Evolutionary conservation across 1,140 invertebrate genomes (phyloP).

Genomic region (Drosophila aff.): DNA sequence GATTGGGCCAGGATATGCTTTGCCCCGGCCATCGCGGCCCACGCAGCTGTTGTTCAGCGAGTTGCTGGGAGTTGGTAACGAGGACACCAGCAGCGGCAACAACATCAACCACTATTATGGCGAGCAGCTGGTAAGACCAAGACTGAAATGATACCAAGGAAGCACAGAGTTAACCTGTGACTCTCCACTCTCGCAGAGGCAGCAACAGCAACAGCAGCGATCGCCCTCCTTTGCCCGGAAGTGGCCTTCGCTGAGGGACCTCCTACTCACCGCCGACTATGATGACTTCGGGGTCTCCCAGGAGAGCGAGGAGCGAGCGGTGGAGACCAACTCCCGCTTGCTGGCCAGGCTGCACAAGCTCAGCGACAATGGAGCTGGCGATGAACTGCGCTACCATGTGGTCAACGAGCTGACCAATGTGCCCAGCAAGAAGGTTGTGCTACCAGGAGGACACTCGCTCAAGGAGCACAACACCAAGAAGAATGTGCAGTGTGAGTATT

Average conservation of each 20-base stretch:
- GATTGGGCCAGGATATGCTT: constrained; percentile 53
- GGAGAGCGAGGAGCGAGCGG: constrained; percentile 49
- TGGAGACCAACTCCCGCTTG: constrained; percentile 38
- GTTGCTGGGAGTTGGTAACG: constrained; percentile 47
- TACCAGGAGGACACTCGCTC: constrained; percentile 9
- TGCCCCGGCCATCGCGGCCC: constrained; percentile 51
- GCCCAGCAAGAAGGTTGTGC: constrained; percentile 57
- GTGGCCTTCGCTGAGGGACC: constrained; percentile 72
- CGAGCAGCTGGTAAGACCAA: constrained; percentile 60
- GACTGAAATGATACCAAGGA: not conserved
- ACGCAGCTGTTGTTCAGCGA: constrained; percentile 66
- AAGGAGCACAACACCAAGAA: constrained; percentile 79
- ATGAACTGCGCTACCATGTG: constrained; percentile 45
- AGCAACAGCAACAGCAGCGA: constrained; percentile 38
- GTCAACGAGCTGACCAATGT: constrained; percentile 48
- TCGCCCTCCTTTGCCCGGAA: constrained; percentile 57
- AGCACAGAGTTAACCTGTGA: no score
- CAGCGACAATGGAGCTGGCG: constrained; percentile 36
- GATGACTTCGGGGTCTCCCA: constrained; percentile 37
- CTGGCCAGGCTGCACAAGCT: constrained; percentile 63
- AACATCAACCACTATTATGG: constrained; percentile 40
- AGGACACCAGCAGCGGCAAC: constrained; percentile 40
- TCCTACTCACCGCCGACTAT: constrained; percentile 66
- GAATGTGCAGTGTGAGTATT: constrained; percentile 79
- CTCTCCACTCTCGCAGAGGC: constrained; percentile 28